Percentiles rank a stretch among this genome's conserved stretches.
Evolutionary conservation across 2,888 invertebrate genomes (phyloP).

Genomic region (Antheraea assamensis): DNA sequence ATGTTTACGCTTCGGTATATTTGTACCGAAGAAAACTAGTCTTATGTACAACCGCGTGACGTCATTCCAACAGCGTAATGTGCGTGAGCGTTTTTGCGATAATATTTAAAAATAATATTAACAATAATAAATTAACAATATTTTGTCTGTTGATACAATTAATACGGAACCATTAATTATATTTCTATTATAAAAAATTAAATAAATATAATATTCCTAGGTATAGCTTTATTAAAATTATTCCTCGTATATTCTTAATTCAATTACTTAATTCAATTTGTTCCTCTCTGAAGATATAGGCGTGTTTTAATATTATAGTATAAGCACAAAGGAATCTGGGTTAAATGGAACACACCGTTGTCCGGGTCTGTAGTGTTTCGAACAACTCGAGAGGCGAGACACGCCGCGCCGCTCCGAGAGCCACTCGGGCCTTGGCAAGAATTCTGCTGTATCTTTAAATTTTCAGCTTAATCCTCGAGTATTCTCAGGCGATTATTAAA

Average conservation of each 20-base stretch:
- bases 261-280: constrained; percentile 6
- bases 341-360: constrained; percentile 53
- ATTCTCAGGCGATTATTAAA: constrained; percentile 71
- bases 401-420: constrained; percentile 39
- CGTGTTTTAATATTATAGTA: constrained; percentile 17
- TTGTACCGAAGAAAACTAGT: too few species aligned
- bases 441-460: constrained; percentile 76
- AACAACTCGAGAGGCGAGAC: constrained; percentile 38
- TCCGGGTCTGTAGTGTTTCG: constrained; percentile 16
- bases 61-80: too few species aligned
- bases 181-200: not conserved
- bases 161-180: not conserved
- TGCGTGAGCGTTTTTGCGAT: too few species aligned
- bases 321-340: constrained; percentile 34
- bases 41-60: too few species aligned
- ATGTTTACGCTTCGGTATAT: too few species aligned
- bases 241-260: not conserved
- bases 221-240: not conserved
- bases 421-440: constrained; percentile 74
- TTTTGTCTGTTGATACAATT: too few species aligned
- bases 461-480: constrained; percentile 67
- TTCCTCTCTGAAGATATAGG: constrained; percentile 4
- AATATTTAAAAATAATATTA: too few species aligned
- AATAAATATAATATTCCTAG: not conserved
- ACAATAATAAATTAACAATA: too few species aligned